Percentiles rank a stretch among this genome's conserved stretches.
phyloP scores from a whole-genome alignment of 2,888 invertebrate species.

The Loripinus fragilis region DNA sequence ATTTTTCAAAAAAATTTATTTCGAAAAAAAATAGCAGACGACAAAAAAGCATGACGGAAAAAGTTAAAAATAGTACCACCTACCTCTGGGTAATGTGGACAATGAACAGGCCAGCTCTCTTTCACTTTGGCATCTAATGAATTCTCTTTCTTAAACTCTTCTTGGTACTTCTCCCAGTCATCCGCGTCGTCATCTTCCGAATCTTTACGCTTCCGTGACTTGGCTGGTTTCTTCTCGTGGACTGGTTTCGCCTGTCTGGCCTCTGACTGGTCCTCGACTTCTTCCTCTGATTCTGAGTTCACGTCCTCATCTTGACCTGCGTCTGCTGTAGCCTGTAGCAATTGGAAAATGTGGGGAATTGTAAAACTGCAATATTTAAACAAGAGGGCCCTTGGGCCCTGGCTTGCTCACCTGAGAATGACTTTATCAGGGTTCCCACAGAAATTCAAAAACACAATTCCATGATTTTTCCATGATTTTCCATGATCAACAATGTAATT shows the following conservation, averaged over 20 bases:
- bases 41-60: too few species aligned
- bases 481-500: too few species aligned
- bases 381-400: too few species aligned
- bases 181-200: slow-evolving; percentile 89
- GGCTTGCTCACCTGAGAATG: too few species aligned
- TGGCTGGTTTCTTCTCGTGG: slow-evolving; percentile 5
- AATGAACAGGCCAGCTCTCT: slow-evolving; percentile 97
- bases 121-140: slow-evolving; percentile 96
- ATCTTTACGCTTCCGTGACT: slow-evolving; percentile 36
- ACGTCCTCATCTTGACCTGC: slow-evolving; percentile 31
- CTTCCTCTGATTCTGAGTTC: slow-evolving; percentile 64
- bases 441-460: too few species aligned
- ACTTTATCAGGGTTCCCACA: too few species aligned
- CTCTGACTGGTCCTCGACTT: slow-evolving; percentile 52
- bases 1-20: too few species aligned
- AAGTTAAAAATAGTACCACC: too few species aligned
- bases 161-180: slow-evolving; percentile 97
- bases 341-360: too few species aligned
- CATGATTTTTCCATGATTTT: too few species aligned
- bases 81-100: slow-evolving; percentile 96
- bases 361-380: too few species aligned
- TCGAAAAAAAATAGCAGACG: too few species aligned
- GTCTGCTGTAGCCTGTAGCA: neutral
- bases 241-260: slow-evolving; percentile 45
- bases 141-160: slow-evolving; percentile 90